Base-by-base conservation (phyloP, 2,113 vertebrate species). In the Chlorodrepanis virens region DNA sequence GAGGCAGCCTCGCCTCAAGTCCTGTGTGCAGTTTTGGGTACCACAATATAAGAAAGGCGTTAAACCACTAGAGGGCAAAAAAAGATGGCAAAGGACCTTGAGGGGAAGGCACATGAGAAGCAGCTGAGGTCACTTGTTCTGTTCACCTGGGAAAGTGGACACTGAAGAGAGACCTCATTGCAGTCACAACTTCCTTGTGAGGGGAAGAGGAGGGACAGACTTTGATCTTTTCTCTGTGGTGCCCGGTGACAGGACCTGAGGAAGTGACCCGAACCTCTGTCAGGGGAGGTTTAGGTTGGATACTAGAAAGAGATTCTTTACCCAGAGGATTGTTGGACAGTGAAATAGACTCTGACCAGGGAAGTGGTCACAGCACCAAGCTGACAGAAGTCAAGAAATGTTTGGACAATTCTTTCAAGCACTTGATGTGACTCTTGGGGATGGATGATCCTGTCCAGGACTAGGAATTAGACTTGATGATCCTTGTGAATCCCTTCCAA, bases 1-100 rank as follows among this genome's bases (percentile, higher is more conserved):
- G 39, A 13, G 33, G 5, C 0, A 0, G 21, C 47, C 47, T 63
- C 33, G 18, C 7, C 21, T 53, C 1, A 0, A 16, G 27, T 31
- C 0, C 8, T 44, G 16, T 1, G 25, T 2, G 21, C 56, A 44
- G 24, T 12, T 72, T 17, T 72, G 47, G 25, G 27, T 37, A 7
- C 5, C 25, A 31, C 11, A 53, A 53, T 37, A 22, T 31, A 44
- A 53, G 11, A 40, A 59, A 49, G 33, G 11, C 5, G 37, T 17
- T 10, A 61, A 61, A 52, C 6, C 21, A 35, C 35, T 53, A 61
- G 33, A 44, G 5, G 44, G 2, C 10, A 37, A 31, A 42, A 29
- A 29, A 25, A 44, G 21, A 52, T 20, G 12, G 10, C 2, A 12
- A 35, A 61, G 31, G 15, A 6, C 25, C 25, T 35, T 42, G 25